Conservation (phyloP, 2,797 vertebrate species). For the Agapornis canus region DNA sequence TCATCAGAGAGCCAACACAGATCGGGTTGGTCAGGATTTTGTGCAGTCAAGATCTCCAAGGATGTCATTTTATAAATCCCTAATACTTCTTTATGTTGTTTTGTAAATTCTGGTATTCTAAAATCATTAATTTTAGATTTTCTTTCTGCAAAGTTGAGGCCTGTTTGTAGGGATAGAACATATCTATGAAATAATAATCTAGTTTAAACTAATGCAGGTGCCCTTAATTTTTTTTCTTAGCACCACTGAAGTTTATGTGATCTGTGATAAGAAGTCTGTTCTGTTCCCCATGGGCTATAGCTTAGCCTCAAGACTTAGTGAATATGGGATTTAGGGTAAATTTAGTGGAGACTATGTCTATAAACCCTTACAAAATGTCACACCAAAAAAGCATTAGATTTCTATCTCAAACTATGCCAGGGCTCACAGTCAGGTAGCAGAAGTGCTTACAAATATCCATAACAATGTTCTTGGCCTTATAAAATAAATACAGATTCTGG, state of each 20-base stretch:
- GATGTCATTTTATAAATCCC: not conserved
- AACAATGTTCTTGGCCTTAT: not conserved
- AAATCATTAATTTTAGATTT: not conserved
- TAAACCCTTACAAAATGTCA: slow-evolving; percentile 4
- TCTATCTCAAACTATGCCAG: not conserved
- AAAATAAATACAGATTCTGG: slow-evolving; percentile 27
- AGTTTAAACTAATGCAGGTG: not conserved
- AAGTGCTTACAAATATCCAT: not conserved
- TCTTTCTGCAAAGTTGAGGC: not conserved
- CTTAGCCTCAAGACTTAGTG: not conserved
- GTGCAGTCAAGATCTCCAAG: not conserved
- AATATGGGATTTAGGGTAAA: not conserved
- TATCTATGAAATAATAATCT: not conserved
- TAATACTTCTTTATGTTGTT: not conserved
- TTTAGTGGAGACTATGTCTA: not conserved
- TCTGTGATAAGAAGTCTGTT: not conserved
- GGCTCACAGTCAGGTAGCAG: not conserved
- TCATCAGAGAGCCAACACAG: not conserved
- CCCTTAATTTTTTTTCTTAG: not conserved
- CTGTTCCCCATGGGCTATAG: not conserved
- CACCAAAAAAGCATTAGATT: not conserved
- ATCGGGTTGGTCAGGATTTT: not conserved
- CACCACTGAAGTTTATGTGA: not conserved
- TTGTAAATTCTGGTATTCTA: not conserved
- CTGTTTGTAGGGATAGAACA: not conserved